phyloP scores from a whole-genome alignment of 2,888 invertebrate species.

The Hedychridium roseum region DNA sequence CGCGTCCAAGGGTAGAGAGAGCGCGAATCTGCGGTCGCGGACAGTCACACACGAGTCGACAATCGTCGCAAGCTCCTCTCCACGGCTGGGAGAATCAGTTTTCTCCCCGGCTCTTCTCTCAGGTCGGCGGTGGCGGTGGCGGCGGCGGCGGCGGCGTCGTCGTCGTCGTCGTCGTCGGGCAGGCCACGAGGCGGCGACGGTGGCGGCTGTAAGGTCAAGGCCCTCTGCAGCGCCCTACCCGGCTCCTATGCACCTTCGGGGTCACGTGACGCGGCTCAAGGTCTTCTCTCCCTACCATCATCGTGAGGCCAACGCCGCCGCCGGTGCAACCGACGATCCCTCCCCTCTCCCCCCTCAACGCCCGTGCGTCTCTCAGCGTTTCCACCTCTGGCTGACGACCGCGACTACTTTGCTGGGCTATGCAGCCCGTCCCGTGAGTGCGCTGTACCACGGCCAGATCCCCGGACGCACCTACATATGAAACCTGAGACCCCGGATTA shows the following conservation, averaged over 20 bases:
- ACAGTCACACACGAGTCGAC: slow-evolving; percentile 6
- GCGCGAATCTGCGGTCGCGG: not conserved
- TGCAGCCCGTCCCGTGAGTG: too few species aligned
- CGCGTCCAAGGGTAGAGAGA: not conserved
- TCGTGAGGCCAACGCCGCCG: slow-evolving; percentile 17
- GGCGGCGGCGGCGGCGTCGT: slow-evolving; percentile 28
- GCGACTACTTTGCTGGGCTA: too few species aligned
- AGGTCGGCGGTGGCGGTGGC: slow-evolving; percentile 17
- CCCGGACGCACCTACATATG: too few species aligned
- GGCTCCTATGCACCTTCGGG: slow-evolving; percentile 57
- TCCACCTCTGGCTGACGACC: too few species aligned
- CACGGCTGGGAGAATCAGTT: too few species aligned
- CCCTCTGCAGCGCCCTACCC: slow-evolving; percentile 64
- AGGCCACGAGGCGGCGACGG: slow-evolving; percentile 25
- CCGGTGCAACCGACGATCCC: not conserved
- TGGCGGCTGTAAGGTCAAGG: slow-evolving; percentile 67
- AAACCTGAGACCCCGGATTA: too few species aligned
- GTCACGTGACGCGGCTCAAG: slow-evolving; percentile 69
- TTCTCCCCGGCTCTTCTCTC: slow-evolving; percentile 17
- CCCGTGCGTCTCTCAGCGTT: too few species aligned
- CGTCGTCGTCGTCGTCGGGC: slow-evolving; percentile 38
- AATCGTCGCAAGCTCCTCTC: slow-evolving; percentile 7
- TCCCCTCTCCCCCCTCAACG: not conserved
- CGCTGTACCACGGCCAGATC: too few species aligned
- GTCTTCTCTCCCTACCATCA: slow-evolving; percentile 63